Evolutionary conservation across 1,140 invertebrate genomes (phyloP), one percentile per base, ranked within the genome.

Genomic region (Harpegnathos saltator): DNA sequence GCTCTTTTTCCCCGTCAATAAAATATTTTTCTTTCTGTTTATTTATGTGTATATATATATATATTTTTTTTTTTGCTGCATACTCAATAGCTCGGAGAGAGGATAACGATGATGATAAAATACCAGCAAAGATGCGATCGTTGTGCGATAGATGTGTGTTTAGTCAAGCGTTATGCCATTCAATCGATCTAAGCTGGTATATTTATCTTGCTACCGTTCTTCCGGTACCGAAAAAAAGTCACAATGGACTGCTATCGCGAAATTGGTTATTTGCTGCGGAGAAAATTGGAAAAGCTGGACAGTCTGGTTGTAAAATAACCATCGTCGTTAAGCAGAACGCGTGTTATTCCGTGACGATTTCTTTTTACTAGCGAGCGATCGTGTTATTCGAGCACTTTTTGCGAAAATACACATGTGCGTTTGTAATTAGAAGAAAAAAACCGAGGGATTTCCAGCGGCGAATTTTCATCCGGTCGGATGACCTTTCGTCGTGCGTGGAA

Each of bases 261-360:
- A 75, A 75, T 63, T 75, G 58, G 48, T 56, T 68, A 68, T 56
- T 44, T 58, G 26, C 33, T 58, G 38, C 50, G n/a, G 58, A 78
- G 50, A 78, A 78, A 68, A 78, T 78, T 78, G 58, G 19, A 75
- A 75, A 75, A 75, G 72, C 44, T 61, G n/a, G n/a, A 62, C 56
- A 38, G 38, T 59, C 71, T 54, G 33, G 62, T 38, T 38, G 29
- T 19, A 48, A 26, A 63, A 48, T 48, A 75, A 75, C 52, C 73
- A 59, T 44, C 14, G n/a, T 63, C 59, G 59, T 75, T 75, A 75
- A 75, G 33, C 59, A 26, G n/a, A 22, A 50, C 44, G 24, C 38
- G 44, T 29, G 33, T 74, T 69, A 66, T 78, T 78, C 19, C 52
- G 29, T 9, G 52, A 44, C 19, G 58, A 69, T 69, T 69, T 26